Evolutionary conservation across 2,888 invertebrate genomes (phyloP).

Genomic region (Taphrorychus bicolor): DNA sequence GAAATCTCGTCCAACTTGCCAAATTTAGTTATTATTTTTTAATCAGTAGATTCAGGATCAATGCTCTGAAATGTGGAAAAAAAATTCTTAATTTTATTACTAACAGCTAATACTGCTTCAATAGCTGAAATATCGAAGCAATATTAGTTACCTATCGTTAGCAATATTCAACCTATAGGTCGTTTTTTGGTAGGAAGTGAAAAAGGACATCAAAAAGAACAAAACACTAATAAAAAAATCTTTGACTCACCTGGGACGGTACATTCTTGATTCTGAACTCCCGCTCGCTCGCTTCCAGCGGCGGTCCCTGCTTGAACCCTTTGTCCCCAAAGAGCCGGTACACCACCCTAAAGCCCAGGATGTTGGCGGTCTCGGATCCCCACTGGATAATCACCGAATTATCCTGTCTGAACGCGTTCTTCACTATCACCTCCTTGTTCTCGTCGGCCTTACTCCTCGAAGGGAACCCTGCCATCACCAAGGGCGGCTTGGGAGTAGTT

Average conservation of each 20-base stretch:
- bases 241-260: conserved; percentile 79
- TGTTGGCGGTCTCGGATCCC: conserved; percentile 87
- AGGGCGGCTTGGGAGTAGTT: conserved; percentile 69
- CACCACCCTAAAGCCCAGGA: conserved; percentile 88
- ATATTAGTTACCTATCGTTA: too few relatives aligned
- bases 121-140: too few relatives aligned
- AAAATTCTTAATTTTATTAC: too few relatives aligned
- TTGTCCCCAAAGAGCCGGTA: conserved; percentile 90
- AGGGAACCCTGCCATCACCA: conserved; percentile 74
- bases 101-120: too few relatives aligned
- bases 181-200: too few relatives aligned
- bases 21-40: too few relatives aligned
- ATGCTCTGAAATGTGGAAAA: too few relatives aligned
- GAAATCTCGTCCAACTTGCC: too few relatives aligned
- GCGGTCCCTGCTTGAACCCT: conserved; percentile 89
- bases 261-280: conserved; percentile 94
- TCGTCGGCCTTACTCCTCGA: conserved; percentile 70
- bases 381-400: conserved; percentile 90
- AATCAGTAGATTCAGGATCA: too few relatives aligned
- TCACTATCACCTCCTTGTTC: conserved; percentile 80
- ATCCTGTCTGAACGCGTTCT: conserved; percentile 85
- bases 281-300: conserved; percentile 85
- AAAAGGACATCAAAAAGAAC: too few relatives aligned
- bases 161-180: too few relatives aligned
- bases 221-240: too few relatives aligned